Base-by-base conservation (phyloP, 2,113 vertebrate genomes). In the Notothenia rossii region DNA sequence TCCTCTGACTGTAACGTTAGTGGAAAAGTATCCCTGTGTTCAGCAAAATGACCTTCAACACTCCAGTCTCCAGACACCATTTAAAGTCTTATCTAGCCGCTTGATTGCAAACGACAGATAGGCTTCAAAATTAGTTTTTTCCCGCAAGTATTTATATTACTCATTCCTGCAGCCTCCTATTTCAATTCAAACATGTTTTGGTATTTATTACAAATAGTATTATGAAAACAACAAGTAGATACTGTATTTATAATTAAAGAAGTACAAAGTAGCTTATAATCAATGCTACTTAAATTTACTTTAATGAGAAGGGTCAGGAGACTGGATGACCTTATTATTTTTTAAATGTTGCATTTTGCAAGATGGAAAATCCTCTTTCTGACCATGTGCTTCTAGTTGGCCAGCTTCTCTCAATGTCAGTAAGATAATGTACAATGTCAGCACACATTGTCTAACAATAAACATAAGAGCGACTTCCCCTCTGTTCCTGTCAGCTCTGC, bases 361-460 rank as follows among this genome's bases (percentile, higher is more conserved):
- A 33, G 13, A 18, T 40, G 20, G 43, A 20, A 74, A 63, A 58
- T 51, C 0, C n/a, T 62, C 36, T 36, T n/a, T 61, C 13, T 22
- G n/a, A n/a, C 3, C 11, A 11, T 45, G 25, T 66, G 9, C 0
- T 54, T 20, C 29, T 29, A 29, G 29, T 29, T 4, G 29, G 13
- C 53, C 10, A 11, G 17, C 22, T 29, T 58, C n/a, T 43, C 51
- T 51, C n/a, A 58, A 22, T 46, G 6, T 67, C 36, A 48, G 33
- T 65, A 65, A 53, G 46, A 48, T 65, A 40, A 75, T 55, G 60
- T 33, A 48, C 18, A 58, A 50, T 48, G 20, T 33, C 46, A 60
- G 36, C 22, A 15, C 18, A 20, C 5, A 1, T 48, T 43, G 17
- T 43, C 17, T 66, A 18, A 67, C 1, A 2, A 60, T n/a, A 54